Conservation (phyloP, 2,113 vertebrate species). For the Pongo pygmaeus region DNA sequence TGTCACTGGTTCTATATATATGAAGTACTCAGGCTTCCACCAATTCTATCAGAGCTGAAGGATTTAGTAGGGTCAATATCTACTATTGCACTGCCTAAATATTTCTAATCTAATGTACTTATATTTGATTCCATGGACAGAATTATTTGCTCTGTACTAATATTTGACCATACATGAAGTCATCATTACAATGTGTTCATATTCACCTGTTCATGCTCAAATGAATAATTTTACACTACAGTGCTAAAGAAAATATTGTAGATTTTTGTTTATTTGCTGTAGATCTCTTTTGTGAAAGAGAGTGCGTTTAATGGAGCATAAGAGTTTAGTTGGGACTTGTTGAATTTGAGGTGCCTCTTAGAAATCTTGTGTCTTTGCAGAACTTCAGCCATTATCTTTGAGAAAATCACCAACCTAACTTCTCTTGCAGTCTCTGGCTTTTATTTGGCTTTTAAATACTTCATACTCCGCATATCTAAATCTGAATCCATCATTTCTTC, state of each 20-base stretch:
- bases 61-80: not conserved
- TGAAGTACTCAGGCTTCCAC: not conserved
- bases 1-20: not conserved
- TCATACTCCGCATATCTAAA: not conserved
- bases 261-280: not conserved
- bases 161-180: not conserved
- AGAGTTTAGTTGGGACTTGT: not conserved
- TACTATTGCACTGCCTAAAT: not conserved
- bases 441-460: not conserved
- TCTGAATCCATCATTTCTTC: not conserved
- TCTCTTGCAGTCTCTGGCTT: not conserved
- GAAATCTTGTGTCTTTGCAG: not conserved
- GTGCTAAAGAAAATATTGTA: not conserved
- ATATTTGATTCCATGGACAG: not conserved
- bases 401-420: not conserved
- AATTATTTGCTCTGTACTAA: not conserved
- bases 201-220: not conserved
- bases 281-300: not conserved
- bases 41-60: not conserved
- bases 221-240: not conserved
- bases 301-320: not conserved
- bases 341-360: not conserved
- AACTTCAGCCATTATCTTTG: not conserved
- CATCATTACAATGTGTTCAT: not conserved
- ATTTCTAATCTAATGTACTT: not conserved